These are phyloP conservation scores for Scomberomorus guttatus DNA, from an alignment of 2,797 vertebrate species.

Conservation along the genomic window DNA sequence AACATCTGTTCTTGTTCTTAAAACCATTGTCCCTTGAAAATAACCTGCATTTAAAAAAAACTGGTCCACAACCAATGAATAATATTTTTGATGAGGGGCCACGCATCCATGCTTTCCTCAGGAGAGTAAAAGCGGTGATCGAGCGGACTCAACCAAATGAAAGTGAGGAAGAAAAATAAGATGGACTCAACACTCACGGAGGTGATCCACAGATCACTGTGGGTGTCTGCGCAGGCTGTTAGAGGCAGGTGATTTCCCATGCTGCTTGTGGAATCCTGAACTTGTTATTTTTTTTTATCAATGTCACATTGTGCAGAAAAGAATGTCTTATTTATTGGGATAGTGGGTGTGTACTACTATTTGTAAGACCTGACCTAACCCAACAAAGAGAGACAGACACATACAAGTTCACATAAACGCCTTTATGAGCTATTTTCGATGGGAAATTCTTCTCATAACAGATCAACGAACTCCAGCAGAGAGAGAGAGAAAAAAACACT, in stretches of 20 bases:
- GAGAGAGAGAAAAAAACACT: constrained; percentile 1
- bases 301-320: constrained; percentile 3
- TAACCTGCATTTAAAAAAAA: constrained; percentile 26
- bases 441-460: constrained; percentile 23
- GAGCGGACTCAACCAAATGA: neutral
- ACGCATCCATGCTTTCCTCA: neutral
- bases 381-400: neutral
- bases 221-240: neutral
- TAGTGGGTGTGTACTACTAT: constrained; percentile 32
- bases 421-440: constrained; percentile 33
- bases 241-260: constrained; percentile 25
- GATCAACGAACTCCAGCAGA: neutral
- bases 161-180: constrained; percentile 25
- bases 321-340: constrained; percentile 6
- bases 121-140: neutral
- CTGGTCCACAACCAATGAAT: neutral
- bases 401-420: neutral
- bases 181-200: neutral
- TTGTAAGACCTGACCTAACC: constrained; percentile 5
- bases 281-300: neutral
- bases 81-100: constrained; percentile 6
- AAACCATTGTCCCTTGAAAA: constrained; percentile 15
- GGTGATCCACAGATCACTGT: neutral
- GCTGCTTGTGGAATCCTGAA: constrained; percentile 39
- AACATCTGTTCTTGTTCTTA: constrained; percentile 49